A percentile compares a stretch with the other conserved stretches of the same genome.
Evolutionary conservation across 2,113 vertebrate species (phyloP).

Genomic region (Gobiocypris rarus): DNA sequence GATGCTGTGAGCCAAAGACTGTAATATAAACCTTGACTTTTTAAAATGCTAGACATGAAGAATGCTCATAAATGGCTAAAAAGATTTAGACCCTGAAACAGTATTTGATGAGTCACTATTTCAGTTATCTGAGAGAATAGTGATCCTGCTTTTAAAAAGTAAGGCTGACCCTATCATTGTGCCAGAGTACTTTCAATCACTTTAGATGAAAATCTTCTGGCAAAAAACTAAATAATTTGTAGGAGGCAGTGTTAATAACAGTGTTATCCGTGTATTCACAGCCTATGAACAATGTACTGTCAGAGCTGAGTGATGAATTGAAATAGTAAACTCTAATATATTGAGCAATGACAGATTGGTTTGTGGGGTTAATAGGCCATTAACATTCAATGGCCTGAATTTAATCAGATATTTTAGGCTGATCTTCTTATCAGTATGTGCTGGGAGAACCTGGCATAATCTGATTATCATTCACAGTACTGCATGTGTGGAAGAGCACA

Average conservation of each 20-base stretch:
- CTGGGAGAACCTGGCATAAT: slow-evolving; percentile 66
- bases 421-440: slow-evolving; percentile 72
- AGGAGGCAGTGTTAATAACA: not conserved
- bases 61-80: not conserved
- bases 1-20: not conserved
- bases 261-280: not conserved
- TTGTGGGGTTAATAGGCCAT: slow-evolving; percentile 66
- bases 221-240: not conserved
- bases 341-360: not conserved
- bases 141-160: not conserved
- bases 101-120: not conserved
- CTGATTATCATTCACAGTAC: slow-evolving; percentile 53
- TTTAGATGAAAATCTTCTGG: not conserved
- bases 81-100: not conserved
- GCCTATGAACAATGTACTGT: not conserved
- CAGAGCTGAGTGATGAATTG: not conserved
- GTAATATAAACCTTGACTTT: not conserved
- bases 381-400: slow-evolving; percentile 63
- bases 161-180: not conserved
- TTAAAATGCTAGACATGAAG: not conserved
- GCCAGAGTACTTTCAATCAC: not conserved
- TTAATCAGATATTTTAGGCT: slow-evolving; percentile 67
- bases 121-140: not conserved
- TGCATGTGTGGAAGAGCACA: slow-evolving; percentile 52
- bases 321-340: slow-evolving; percentile 55